phyloP scores from a whole-genome alignment of 2,888 invertebrate genomes.

The Microctonus aethiopoides region DNA sequence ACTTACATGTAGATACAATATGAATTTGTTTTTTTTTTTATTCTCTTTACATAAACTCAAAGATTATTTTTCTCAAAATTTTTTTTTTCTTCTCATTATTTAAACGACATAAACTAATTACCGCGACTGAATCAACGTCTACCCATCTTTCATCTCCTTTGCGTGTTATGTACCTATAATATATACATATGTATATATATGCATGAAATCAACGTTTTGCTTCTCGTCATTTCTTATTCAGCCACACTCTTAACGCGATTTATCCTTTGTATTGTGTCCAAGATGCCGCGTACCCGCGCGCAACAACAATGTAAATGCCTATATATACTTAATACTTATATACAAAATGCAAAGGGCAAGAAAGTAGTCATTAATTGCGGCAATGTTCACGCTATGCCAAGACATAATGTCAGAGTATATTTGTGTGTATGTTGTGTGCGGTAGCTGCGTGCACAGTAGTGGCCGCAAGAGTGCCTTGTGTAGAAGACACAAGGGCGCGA shows the following conservation, averaged over 20 bases:
- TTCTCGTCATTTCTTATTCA: constrained; percentile 14
- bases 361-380: constrained; percentile 19
- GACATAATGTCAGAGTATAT: not conserved
- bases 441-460: constrained; percentile 47
- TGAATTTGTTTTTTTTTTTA: no score
- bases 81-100: not conserved
- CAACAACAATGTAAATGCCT: not conserved
- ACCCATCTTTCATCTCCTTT: not conserved
- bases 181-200: not conserved
- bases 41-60: not conserved
- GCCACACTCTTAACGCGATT: constrained; percentile 21
- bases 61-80: not conserved
- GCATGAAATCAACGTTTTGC: constrained; percentile 21
- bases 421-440: constrained; percentile 18
- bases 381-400: constrained; percentile 1
- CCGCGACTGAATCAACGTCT: constrained; percentile 11
- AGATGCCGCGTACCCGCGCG: not conserved
- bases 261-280: constrained; percentile 21
- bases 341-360: constrained; percentile 5
- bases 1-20: not conserved
- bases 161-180: not conserved
- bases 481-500: constrained; percentile 39
- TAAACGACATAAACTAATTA: not conserved
- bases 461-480: constrained; percentile 38
- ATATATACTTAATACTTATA: not conserved